Base-by-base conservation (phyloP, 2,888 invertebrate species). In the Torymus aiolomorphi region DNA sequence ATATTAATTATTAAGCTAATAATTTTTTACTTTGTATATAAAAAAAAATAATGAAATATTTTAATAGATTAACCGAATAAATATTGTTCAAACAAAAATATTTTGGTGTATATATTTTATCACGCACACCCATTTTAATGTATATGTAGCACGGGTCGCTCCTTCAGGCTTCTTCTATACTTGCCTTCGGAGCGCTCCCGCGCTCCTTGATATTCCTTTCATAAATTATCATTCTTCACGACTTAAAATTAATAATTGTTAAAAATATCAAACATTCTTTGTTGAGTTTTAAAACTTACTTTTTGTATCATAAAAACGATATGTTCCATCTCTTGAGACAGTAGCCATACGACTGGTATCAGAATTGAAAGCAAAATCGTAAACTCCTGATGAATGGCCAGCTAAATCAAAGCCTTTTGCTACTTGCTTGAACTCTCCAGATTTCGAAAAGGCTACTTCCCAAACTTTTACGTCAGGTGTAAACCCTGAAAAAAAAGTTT, bases 311-410 rank as follows among this genome's bases (percentile, higher is more conserved):
- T 95, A 97, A 78, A 96, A 91, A 88, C 94, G 95, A 96, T 96
- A 97, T 81, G 95, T 95, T 86, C 96, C 96, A 91, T 97, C 97
- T 91, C 96, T 96, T 31, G 96, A 96, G 82, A 96, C 94, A 0
- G 96, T 95, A 5, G 94, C 96, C 92, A 96, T 94, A 88, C 95
- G 93, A 70, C 95, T 94, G 2, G 96, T 95, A 88, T 97, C 96
- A 31, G 94, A 94, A 85, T 95, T 96, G 89, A 97, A 97, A 75
- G 94, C 94, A 84, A 97, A 94, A 88, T 95, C 94, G 87, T 94
- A 94, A 51, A 97, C 93, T 8, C 96, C 96, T 0, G 97, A 95
- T 18, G 93, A 92, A 88, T 97, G 97, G 0, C 97, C 97, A 59
- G 94, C 94, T 79, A 97, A 91, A 88, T 96, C 95, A 89, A 94